Conservation (phyloP, 2,888 invertebrate genomes). For the Drosophila phalerata region DNA sequence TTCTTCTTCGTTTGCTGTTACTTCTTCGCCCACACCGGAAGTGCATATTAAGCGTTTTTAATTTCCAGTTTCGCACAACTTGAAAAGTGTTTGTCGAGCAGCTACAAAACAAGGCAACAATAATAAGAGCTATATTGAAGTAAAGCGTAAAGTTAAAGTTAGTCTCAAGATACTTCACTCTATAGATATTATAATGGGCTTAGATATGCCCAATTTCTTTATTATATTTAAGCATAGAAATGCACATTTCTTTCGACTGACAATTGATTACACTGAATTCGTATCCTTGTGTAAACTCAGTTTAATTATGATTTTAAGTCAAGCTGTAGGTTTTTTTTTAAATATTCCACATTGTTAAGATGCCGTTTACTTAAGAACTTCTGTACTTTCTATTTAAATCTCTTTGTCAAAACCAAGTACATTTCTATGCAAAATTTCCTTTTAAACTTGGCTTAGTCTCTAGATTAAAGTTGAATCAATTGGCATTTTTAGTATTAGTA, state of each 20-base stretch:
- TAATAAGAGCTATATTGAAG: constrained; percentile 23
- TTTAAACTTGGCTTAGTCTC: no score
- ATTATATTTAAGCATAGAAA: no score
- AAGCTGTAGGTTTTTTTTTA: background rate
- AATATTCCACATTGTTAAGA: no score
- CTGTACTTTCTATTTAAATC: no score
- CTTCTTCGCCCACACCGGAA: constrained; percentile 63
- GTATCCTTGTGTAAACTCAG: background rate
- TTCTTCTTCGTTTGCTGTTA: background rate
- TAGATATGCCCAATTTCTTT: no score
- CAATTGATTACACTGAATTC: background rate
- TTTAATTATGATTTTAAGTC: background rate
- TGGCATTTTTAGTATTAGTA: background rate
- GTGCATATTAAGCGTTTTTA: constrained; percentile 74
- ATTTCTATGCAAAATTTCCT: no score
- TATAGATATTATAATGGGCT: no score
- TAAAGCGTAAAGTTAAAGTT: background rate
- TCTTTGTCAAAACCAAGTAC: no score
- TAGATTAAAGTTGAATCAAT: no score
- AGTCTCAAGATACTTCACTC: background rate
- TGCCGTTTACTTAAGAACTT: no score
- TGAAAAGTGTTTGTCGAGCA: constrained; percentile 55
- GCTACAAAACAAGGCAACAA: constrained; percentile 17
- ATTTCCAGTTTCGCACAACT: constrained; percentile 71
- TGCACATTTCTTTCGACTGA: no score